A percentile compares a stretch with the other conserved stretches of the same genome.
These are phyloP conservation scores for Alloscopus bannaensis DNA, from an alignment of 2,888 invertebrate genomes.

Conservation along the genomic window DNA sequence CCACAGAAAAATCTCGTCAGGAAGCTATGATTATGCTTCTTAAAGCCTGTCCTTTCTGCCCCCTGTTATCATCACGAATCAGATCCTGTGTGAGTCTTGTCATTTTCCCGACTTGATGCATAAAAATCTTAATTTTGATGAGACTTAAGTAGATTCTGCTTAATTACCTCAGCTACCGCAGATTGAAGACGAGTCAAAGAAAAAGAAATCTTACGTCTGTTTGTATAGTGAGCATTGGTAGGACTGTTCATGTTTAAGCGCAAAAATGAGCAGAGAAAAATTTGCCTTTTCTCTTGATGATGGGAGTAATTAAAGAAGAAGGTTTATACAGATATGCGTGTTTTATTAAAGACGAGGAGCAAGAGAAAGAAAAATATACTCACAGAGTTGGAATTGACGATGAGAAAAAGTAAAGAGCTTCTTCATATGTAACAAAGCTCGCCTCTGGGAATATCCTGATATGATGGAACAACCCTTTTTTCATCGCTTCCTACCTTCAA, in stretches of 20 bases:
- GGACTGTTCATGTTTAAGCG: no score
- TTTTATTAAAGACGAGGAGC: constrained; percentile 5
- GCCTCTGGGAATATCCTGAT: constrained; percentile 9
- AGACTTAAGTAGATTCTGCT: constrained; percentile 6
- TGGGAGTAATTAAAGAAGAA: constrained; percentile 14
- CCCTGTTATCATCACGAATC: neutral
- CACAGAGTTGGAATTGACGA: neutral
- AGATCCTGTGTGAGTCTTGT: neutral
- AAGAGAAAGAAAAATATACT: neutral
- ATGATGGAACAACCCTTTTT: constrained; percentile 17
- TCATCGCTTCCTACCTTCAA: neutral
- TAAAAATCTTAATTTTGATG: constrained; percentile 18
- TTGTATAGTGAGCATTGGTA: no score
- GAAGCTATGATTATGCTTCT: neutral
- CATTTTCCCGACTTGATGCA: neutral
- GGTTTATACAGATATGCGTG: neutral
- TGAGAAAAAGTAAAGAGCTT: neutral
- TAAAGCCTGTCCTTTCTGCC: neutral
- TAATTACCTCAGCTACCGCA: no score
- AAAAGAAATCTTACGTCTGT: no score
- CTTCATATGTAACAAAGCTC: neutral
- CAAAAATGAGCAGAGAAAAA: neutral
- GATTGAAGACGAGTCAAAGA: no score
- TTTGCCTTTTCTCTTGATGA: neutral
- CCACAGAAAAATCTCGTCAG: neutral